These are phyloP conservation scores for Cryptocephalus moraei DNA, from an alignment of 2,888 invertebrate genomes.

Conservation along the genomic window DNA sequence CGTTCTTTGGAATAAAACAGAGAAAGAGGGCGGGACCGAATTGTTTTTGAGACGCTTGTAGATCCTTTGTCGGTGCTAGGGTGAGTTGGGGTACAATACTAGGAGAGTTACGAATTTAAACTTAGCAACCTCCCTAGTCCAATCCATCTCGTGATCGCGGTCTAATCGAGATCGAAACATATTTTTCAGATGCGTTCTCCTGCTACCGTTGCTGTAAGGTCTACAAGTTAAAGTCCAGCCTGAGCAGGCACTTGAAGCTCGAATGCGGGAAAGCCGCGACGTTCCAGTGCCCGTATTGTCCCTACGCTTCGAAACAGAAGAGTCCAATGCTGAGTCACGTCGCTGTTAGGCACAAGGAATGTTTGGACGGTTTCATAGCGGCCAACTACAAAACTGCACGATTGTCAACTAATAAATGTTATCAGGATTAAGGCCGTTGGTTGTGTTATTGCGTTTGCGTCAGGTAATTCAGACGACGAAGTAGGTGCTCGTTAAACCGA, in stretches of 20 bases:
- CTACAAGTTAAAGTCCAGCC: slow-evolving; percentile 12
- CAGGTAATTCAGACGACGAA: no score
- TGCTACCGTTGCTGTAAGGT: slow-evolving; percentile 9
- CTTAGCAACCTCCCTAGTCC: background rate
- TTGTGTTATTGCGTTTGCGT: no score
- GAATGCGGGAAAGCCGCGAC: slow-evolving; percentile 26
- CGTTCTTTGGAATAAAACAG: no score
- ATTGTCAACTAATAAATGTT: no score
- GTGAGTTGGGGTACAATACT: no score
- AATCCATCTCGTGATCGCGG: background rate
- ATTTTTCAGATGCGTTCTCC: background rate
- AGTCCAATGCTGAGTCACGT: slow-evolving; percentile 12
- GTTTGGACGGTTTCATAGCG: no score
- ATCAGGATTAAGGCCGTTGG: no score
- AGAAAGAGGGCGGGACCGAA: no score
- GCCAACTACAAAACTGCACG: no score
- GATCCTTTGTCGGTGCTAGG: no score
- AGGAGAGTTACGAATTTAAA: background rate
- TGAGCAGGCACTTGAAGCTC: slow-evolving; percentile 21
- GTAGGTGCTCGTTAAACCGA: no score
- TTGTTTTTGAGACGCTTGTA: no score
- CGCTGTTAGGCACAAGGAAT: slow-evolving; percentile 7
- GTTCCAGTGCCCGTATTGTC: slow-evolving; percentile 24
- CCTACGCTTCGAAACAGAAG: slow-evolving; percentile 14
- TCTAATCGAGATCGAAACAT: background rate